Conservation (phyloP, 2,888 invertebrate species). For the Anarsia innoxiella region DNA sequence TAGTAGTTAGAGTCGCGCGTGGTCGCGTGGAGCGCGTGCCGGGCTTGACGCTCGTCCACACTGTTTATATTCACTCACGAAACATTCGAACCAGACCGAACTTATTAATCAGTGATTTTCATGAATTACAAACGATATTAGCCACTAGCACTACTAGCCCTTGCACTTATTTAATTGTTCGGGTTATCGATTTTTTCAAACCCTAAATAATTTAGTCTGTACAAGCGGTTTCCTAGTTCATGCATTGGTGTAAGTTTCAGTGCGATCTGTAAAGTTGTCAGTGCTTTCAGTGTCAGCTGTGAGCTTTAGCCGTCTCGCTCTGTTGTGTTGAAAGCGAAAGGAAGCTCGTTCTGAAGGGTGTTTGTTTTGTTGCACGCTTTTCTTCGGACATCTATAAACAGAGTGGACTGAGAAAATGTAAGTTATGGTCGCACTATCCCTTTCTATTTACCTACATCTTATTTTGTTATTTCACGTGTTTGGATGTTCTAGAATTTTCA, state of each 20-base stretch:
- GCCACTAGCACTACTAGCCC: conserved; percentile 29
- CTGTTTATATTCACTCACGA: conserved; percentile 54
- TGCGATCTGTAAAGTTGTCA: conserved; percentile 61
- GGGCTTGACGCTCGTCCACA: conserved; percentile 33
- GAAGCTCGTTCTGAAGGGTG: conserved; percentile 47
- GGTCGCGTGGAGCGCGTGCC: conserved; percentile 44
- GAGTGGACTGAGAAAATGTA: conserved; percentile 57
- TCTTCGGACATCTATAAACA: conserved; percentile 38
- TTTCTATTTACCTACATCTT: too few species aligned
- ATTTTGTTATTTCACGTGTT: too few species aligned
- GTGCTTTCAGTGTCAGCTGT: conserved; percentile 69
- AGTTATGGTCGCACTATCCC: too few species aligned
- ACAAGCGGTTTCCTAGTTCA: conserved; percentile 32
- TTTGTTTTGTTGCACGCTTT: conserved; percentile 64
- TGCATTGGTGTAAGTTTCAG: conserved; percentile 36
- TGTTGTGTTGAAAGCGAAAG: conserved; percentile 57
- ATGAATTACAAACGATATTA: conserved; percentile 27
- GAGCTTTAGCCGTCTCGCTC: conserved; percentile 54
- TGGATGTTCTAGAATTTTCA: too few species aligned
- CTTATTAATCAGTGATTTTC: conserved; percentile 39
- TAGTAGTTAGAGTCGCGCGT: conserved; percentile 55
- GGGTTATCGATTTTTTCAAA: conserved; percentile 35
- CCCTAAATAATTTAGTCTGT: conserved; percentile 30
- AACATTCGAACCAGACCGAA: conserved; percentile 39
- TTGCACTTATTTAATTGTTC: conserved; percentile 25